Base-by-base conservation (phyloP, 2,797 vertebrate species). In the Acanthurus lineatus region DNA sequence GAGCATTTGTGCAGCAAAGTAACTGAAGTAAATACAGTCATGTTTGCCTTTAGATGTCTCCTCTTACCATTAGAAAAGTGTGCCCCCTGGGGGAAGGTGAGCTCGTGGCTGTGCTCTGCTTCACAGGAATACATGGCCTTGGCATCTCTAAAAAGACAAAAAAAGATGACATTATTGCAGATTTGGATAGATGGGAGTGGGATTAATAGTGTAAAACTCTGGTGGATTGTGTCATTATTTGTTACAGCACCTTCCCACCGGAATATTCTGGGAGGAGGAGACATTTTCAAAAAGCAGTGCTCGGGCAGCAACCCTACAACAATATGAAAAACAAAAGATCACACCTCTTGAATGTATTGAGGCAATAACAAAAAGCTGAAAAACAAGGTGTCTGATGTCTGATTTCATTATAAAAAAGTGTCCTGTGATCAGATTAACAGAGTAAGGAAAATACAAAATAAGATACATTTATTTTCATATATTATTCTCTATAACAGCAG, bases 81-180 rank as follows among this genome's bases (percentile, higher is more conserved):
- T 28, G 97, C 98, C 86, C 97, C 97, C 90, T 98, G 96, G 64
- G 97, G 98, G 90, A 99, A 99, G 91, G 97, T 99, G 76, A 99
- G 96, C 91, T 99, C 97, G 10, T 99, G 96, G 89, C 97, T 98
- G 86, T 99, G 97, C 81, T 98, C 97, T 9, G 97, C 97, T 87
- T 99, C 96, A 73, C 97, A 99, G 72, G 97, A 98, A 88, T 97
- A 98, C 94, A 98, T 97, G 15, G 98, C 98, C 91, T 96, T 97
- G 69, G 97, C 97, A 84, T 98, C 96, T 81, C 98, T 99, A 79
- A 52, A 93, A 73, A 77, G 32, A 65, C 49, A 85, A 78, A 61
- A 10, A 76, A 4, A 65, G 3, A 51, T 3, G 9, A 35, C 11
- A 58, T 48, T 45, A 76, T 1, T 7, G 35, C 44, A 47, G 19